Base-by-base conservation (phyloP, 2,113 vertebrate species). In the Uropsilus gracilis region DNA sequence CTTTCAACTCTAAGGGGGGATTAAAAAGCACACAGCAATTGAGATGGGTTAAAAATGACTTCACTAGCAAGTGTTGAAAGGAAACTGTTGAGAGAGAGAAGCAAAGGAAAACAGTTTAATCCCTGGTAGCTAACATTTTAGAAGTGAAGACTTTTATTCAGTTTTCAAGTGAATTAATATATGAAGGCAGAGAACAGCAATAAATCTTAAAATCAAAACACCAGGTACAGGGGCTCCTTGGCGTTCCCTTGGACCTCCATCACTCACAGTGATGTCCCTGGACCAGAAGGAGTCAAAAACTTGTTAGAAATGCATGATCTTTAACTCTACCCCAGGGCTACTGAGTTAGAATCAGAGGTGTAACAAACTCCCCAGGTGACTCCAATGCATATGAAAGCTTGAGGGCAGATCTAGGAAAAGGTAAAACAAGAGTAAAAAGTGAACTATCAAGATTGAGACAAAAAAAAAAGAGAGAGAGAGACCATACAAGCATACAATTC, bases 121-220 rank as follows among this genome's bases (percentile, higher is more conserved):
- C 75, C 68, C 66, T 28, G 75, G 37, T 66, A 63, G 39, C 80
- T 87, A 69, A 53, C 26, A 61, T 57, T 78, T 20, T 78, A 28
- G 50, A 89, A 61, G 46, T 39, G 14, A 90, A 32, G 10, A 91
- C 20, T 75, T 91, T 64, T 64, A 37, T 81, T 90, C 50, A 28
- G 46, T 91, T 86, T 94, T 82, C 46, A 75, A 42, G 20, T 7
- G 34, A 89, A 86, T 71, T 76, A 85, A 84, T 81, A 80, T 55
- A 75, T 72, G 59, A 69, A 68, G 61, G 11, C 68, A 90, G 48
- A 55, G 26, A 89, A 90, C 5, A 92, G 34, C 5, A 90, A 63
- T 24, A 95, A 82, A 89, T 64, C 30, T 91, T 95, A 89, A 76
- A 88, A 83, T 61, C 28, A 80, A 94, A 88, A 72, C 66, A 66